A percentile compares a stretch with the other conserved stretches of the same genome.
These are phyloP conservation scores for Frankliniella intonsa DNA, from an alignment of 2,888 invertebrate genomes.

Conservation along the genomic window DNA sequence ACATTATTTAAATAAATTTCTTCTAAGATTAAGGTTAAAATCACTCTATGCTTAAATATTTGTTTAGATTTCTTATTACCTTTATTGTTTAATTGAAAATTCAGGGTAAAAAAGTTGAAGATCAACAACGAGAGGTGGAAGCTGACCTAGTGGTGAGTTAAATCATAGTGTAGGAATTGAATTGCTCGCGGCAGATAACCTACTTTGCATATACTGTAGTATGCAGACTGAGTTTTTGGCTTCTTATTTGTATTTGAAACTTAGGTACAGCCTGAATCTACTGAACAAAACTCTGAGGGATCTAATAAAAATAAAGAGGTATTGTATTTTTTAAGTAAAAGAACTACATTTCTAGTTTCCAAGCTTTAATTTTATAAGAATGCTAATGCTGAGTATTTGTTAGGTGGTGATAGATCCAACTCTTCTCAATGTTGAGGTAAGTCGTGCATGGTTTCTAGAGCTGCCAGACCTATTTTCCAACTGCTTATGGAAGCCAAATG, in stretches of 20 bases:
- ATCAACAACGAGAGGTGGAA: slow-evolving; percentile 17
- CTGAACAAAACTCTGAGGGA: background rate
- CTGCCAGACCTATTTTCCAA: background rate
- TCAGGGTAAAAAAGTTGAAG: background rate
- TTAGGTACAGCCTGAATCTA: background rate
- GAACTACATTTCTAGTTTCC: background rate
- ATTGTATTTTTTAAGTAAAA: background rate
- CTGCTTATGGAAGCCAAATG: background rate
- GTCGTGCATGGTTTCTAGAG: background rate
- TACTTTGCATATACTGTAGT: background rate
- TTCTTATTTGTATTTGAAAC: slow-evolving; percentile 20
- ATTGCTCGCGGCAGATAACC: background rate
- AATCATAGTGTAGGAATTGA: background rate
- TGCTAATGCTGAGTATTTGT: background rate
- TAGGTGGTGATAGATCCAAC: slow-evolving; percentile 20
- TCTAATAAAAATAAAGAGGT: slow-evolving; percentile 5
- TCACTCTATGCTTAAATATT: too few relatives aligned
- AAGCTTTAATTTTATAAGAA: background rate
- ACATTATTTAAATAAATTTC: too few relatives aligned
- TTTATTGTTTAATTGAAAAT: background rate
- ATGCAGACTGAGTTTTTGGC: background rate
- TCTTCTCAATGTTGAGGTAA: slow-evolving; percentile 15
- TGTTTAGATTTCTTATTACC: background rate
- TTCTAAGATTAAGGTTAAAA: too few relatives aligned
- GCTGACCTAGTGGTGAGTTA: slow-evolving; percentile 24